Conservation (phyloP, 2,113 vertebrate species). For the Trochalopteron elliotii region DNA sequence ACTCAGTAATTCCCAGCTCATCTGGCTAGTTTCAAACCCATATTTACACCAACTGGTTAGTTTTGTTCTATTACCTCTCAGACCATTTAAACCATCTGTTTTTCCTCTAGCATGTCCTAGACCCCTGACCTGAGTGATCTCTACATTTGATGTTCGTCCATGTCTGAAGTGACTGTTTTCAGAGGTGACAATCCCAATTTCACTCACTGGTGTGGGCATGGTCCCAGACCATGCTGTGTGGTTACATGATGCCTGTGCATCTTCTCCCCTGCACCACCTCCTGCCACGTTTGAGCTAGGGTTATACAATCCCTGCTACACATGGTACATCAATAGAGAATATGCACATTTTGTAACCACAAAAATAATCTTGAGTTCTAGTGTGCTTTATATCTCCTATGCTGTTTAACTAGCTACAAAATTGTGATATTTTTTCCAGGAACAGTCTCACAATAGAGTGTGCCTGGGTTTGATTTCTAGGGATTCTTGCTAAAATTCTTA, state of each 20-base stretch:
- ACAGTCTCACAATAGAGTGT: neutral
- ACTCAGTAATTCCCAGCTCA: conserved; percentile 13
- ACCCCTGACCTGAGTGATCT: conserved; percentile 17
- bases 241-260: neutral
- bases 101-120: conserved; percentile 36
- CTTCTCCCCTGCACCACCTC: neutral
- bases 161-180: conserved; percentile 39
- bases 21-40: conserved; percentile 54
- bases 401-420: neutral
- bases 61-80: conserved; percentile 12
- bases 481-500: neutral
- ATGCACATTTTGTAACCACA: neutral
- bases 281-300: neutral
- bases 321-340: neutral
- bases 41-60: conserved; percentile 38
- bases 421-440: neutral
- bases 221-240: neutral
- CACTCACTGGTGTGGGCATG: neutral
- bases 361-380: neutral
- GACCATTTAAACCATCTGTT: conserved; percentile 46
- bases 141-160: neutral
- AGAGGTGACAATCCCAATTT: conserved; percentile 49
- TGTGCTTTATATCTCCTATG: neutral
- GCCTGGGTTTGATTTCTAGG: conserved; percentile 12
- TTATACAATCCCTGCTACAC: neutral